A percentile compares a stretch with the other conserved stretches of the same genome.
phyloP scores from a whole-genome alignment of 2,113 vertebrate species.

The Tachysurus fulvidraco region DNA sequence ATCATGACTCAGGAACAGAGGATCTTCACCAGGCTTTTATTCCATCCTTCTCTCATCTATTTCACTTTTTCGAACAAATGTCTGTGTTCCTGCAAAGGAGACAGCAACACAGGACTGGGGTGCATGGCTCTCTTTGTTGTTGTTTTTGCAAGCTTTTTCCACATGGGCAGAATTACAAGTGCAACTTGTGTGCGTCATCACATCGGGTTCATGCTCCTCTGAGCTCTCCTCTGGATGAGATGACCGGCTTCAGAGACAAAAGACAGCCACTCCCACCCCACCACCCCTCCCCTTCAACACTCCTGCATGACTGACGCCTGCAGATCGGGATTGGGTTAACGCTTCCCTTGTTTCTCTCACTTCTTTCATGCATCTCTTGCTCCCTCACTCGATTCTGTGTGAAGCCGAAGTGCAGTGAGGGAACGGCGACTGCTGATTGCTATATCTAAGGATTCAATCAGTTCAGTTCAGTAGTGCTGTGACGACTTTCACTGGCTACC shows the following conservation, averaged over 20 bases:
- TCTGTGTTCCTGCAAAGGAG: conserved; percentile 9
- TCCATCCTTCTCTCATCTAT: conserved; percentile 15
- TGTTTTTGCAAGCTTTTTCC: conserved; percentile 45
- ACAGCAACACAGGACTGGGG: conserved; percentile 8
- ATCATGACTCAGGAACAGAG: conserved; percentile 25
- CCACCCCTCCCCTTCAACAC: conserved; percentile 52
- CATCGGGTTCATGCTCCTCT: conserved; percentile 54
- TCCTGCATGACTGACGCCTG: conserved; percentile 48
- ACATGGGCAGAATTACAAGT: conserved; percentile 55
- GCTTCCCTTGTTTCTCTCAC: background rate
- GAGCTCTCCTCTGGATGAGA: conserved; percentile 53
- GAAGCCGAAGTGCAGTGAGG: background rate
- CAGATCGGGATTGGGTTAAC: conserved; percentile 39
- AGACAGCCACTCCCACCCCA: conserved; percentile 12
- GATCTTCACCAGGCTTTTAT: conserved; percentile 17
- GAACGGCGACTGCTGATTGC: background rate
- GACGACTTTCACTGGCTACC: background rate
- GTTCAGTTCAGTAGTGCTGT: conserved; percentile 1
- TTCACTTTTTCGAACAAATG: conserved; percentile 17
- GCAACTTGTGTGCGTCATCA: conserved; percentile 57
- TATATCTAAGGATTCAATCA: background rate
- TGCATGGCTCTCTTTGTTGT: conserved; percentile 39
- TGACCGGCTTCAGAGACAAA: conserved; percentile 49
- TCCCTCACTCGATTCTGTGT: background rate
- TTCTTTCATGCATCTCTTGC: background rate